Evolutionary conservation across 2,888 invertebrate species (phyloP).

Genomic region (Thereva nobilitata): DNA sequence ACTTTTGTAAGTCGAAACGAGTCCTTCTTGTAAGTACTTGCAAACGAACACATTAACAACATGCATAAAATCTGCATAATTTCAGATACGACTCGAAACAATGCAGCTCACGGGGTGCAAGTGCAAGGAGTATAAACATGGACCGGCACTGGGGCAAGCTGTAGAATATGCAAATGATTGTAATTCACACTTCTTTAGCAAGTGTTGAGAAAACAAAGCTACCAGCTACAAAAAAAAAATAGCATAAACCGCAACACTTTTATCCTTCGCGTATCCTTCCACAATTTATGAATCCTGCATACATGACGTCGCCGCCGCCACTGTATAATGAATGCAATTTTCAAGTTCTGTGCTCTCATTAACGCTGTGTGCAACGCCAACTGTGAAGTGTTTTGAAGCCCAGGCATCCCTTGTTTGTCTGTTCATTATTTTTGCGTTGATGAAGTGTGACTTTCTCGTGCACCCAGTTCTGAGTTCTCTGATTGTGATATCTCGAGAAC

Average conservation of each 20-base stretch:
- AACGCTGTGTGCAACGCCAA: slow-evolving; percentile 46
- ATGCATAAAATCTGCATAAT: slow-evolving; percentile 34
- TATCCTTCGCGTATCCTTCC: slow-evolving; percentile 41
- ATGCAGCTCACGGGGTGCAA: neutral
- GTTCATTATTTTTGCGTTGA: slow-evolving; percentile 32
- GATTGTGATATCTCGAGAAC: too few species aligned
- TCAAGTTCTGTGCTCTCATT: slow-evolving; percentile 50
- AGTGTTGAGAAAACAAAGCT: slow-evolving; percentile 29
- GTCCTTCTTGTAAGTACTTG: slow-evolving; percentile 20
- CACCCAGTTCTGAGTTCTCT: neutral
- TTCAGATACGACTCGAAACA: slow-evolving; percentile 1
- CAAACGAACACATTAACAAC: slow-evolving; percentile 34
- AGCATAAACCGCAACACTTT: slow-evolving; percentile 45
- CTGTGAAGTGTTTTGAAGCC: slow-evolving; percentile 39
- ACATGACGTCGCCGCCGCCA: slow-evolving; percentile 41
- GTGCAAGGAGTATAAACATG: slow-evolving; percentile 10
- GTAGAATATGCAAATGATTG: slow-evolving; percentile 35
- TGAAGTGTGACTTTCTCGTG: slow-evolving; percentile 22
- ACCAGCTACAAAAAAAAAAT: slow-evolving; percentile 39
- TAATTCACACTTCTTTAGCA: slow-evolving; percentile 34
- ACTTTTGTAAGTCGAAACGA: neutral
- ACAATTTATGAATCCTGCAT: slow-evolving; percentile 34
- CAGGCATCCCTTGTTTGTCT: slow-evolving; percentile 41
- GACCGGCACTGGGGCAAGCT: slow-evolving; percentile 16
- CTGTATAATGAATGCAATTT: slow-evolving; percentile 55